Percentiles rank a stretch among this genome's conserved stretches.
Evolutionary conservation across 2,888 invertebrate genomes (phyloP).

Genomic region (Patella caerulea): DNA sequence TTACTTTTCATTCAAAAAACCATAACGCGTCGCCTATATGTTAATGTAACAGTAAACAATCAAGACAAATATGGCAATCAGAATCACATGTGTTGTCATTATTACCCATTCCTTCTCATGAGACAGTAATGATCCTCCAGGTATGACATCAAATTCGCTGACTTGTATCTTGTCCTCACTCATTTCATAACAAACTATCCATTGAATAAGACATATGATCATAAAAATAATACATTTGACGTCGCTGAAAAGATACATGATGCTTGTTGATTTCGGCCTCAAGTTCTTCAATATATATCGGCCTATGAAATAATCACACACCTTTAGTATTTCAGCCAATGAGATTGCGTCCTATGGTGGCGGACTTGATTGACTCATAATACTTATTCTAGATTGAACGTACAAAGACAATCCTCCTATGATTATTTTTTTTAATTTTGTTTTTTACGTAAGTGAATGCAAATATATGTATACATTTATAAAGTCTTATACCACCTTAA

Average conservation of each 20-base stretch:
- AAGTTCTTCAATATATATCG: not conserved
- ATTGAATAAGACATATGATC: not conserved
- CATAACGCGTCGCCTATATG: no score
- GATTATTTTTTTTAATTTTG: no score
- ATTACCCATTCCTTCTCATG: conserved; percentile 36
- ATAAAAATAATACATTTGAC: not conserved
- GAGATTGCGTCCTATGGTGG: not conserved
- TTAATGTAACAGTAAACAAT: not conserved
- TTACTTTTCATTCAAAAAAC: no score
- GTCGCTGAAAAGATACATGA: not conserved
- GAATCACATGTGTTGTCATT: not conserved
- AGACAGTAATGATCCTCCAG: conserved; percentile 28
- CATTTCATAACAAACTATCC: conserved; percentile 1
- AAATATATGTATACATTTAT: no score
- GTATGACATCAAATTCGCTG: conserved; percentile 33
- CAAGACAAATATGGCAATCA: not conserved
- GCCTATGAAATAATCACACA: conserved; percentile 10
- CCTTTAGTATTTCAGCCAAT: not conserved
- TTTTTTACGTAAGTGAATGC: no score
- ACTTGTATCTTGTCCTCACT: conserved; percentile 27
- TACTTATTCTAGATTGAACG: no score
- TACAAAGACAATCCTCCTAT: no score
- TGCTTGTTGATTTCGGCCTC: not conserved
- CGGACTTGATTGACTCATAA: no score
- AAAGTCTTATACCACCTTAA: no score